Evolutionary conservation across 2,113 vertebrate genomes (phyloP).

Genomic region (Pollachius pollachius): DNA sequence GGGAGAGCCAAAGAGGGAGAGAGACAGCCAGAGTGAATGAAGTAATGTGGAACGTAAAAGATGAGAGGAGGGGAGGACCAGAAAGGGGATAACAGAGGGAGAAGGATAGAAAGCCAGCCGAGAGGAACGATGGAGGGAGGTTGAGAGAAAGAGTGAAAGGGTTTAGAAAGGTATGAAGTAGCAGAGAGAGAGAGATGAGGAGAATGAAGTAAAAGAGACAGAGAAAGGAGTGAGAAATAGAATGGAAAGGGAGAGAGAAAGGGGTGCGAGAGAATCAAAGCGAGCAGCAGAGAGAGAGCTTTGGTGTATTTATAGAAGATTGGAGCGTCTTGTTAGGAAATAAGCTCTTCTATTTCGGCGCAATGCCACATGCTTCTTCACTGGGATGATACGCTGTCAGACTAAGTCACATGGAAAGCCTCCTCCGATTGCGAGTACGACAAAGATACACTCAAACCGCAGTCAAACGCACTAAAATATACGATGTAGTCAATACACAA

Average conservation of each 20-base stretch:
- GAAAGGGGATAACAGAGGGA: no score
- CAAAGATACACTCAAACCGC: constrained; percentile 1
- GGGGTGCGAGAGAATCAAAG: constrained; percentile 29
- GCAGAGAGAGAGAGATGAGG: constrained; percentile 12
- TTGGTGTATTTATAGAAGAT: constrained; percentile 66
- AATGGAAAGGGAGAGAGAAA: neutral
- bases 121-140: neutral
- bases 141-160: neutral
- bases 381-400: constrained; percentile 52
- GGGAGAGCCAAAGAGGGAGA: neutral
- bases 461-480: no score
- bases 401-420: constrained; percentile 43
- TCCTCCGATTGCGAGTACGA: constrained; percentile 29
- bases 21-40: neutral
- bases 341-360: constrained; percentile 60
- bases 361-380: constrained; percentile 45
- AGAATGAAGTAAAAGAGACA: constrained; percentile 2
- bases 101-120: no score
- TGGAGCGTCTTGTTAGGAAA: constrained; percentile 53
- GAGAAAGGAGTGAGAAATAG: constrained; percentile 10
- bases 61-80: neutral
- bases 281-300: constrained; percentile 11
- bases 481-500: no score
- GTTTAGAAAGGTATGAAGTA: neutral
- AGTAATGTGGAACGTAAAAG: no score